phyloP scores from a whole-genome alignment of 2,113 vertebrate genomes.

The Cranoglanis bouderius region DNA sequence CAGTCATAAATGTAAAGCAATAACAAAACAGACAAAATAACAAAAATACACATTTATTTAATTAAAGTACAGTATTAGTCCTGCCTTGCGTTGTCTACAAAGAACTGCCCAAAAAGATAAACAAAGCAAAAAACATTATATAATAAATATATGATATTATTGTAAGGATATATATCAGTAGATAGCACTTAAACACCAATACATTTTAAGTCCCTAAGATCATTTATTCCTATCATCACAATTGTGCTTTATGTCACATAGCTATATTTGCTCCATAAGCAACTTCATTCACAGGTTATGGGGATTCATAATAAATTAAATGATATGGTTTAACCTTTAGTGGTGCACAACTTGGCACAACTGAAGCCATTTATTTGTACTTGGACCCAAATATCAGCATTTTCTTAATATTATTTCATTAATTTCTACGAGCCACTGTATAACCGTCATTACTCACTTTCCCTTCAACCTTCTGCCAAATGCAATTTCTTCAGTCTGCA shows the following conservation, averaged over 20 bases:
- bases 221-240: not conserved
- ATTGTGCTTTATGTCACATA: not conserved
- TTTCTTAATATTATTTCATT: not conserved
- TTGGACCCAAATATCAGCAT: conserved; percentile 38
- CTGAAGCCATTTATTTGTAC: not conserved
- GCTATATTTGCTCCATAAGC: not conserved
- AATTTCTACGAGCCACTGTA: not conserved
- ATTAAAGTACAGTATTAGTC: not conserved
- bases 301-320: not conserved
- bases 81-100: not conserved
- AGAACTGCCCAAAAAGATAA: not conserved
- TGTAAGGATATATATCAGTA: not conserved
- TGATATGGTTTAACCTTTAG: not conserved
- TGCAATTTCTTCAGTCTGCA: conserved; percentile 40
- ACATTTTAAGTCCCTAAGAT: not conserved
- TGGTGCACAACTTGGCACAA: not conserved
- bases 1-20: not conserved
- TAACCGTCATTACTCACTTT: not conserved
- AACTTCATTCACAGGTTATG: not conserved
- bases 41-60: conserved; percentile 26
- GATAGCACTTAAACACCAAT: not conserved
- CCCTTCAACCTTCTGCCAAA: conserved; percentile 16
- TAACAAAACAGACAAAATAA: not conserved
- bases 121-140: no score
- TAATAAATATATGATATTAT: not conserved